Evolutionary conservation across 2,888 invertebrate genomes (phyloP).

Genomic region (Ochropleura plecta): DNA sequence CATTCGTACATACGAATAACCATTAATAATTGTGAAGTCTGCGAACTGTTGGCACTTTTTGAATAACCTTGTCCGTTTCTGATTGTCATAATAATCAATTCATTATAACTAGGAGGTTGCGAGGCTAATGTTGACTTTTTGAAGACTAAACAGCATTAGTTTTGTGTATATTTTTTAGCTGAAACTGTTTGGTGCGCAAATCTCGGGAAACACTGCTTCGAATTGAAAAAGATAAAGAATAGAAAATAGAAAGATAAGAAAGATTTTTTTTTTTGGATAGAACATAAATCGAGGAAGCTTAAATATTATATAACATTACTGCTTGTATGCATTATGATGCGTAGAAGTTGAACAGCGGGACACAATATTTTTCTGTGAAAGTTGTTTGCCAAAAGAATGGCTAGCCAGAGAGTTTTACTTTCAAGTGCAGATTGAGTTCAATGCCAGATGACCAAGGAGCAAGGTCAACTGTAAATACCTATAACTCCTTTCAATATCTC

Average conservation of each 20-base stretch:
- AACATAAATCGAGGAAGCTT: too few species aligned
- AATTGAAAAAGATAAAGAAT: too few species aligned
- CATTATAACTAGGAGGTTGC: background rate
- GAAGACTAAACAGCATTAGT: background rate
- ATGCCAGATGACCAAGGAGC: slow-evolving; percentile 15
- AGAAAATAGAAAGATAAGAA: too few species aligned
- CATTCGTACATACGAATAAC: background rate
- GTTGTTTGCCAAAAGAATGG: slow-evolving; percentile 1
- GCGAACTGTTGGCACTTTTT: background rate
- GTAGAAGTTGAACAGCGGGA: background rate
- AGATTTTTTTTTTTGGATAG: too few species aligned
- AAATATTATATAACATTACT: too few species aligned
- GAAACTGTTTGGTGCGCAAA: too few species aligned
- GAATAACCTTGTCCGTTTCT: background rate
- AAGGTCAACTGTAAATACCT: slow-evolving; percentile 48
- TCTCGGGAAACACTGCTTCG: too few species aligned
- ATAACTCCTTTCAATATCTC: slow-evolving; percentile 37
- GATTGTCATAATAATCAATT: background rate
- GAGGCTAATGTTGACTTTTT: background rate
- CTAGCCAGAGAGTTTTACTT: background rate
- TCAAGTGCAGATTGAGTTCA: slow-evolving; percentile 29
- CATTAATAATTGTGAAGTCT: background rate
- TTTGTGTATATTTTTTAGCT: too few species aligned
- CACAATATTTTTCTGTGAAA: background rate
- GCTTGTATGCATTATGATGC: too few species aligned